Evolutionary conservation across 2,888 invertebrate species (phyloP).

Genomic region (Apamea crenata): DNA sequence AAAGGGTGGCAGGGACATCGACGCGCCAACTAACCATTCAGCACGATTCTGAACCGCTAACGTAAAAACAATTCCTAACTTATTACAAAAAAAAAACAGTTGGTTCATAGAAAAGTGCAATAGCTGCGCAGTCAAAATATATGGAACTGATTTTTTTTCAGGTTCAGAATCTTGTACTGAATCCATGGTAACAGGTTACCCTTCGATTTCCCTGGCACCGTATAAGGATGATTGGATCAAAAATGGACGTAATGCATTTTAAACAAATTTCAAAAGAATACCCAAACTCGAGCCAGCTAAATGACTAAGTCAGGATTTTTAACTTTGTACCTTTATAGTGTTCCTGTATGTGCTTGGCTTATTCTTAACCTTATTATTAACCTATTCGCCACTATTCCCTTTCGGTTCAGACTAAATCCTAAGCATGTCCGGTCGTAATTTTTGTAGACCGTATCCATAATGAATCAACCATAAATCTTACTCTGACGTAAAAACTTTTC

Average conservation of each 20-base stretch:
- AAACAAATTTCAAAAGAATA: neutral
- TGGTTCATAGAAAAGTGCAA: no score
- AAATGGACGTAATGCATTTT: neutral
- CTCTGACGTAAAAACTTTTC: slow-evolving; percentile 10
- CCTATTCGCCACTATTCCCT: neutral
- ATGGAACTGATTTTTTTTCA: no score
- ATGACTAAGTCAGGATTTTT: neutral
- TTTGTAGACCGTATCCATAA: slow-evolving; percentile 9
- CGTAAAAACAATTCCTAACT: no score
- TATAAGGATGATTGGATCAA: no score
- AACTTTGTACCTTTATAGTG: neutral
- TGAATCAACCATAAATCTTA: slow-evolving; percentile 23
- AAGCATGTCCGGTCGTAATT: neutral
- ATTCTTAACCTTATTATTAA: neutral
- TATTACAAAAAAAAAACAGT: no score
- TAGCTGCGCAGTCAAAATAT: neutral
- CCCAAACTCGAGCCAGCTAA: no score
- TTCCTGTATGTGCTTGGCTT: neutral
- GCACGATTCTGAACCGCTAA: no score
- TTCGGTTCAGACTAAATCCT: neutral
- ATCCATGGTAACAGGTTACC: neutral
- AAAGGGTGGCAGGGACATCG: no score
- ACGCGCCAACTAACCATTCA: no score
- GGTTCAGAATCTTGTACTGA: no score
- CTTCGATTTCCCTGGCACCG: neutral